These are phyloP conservation scores for Chascanopsetta lugubris DNA, from an alignment of 2,113 vertebrate species.

Conservation along the genomic window DNA sequence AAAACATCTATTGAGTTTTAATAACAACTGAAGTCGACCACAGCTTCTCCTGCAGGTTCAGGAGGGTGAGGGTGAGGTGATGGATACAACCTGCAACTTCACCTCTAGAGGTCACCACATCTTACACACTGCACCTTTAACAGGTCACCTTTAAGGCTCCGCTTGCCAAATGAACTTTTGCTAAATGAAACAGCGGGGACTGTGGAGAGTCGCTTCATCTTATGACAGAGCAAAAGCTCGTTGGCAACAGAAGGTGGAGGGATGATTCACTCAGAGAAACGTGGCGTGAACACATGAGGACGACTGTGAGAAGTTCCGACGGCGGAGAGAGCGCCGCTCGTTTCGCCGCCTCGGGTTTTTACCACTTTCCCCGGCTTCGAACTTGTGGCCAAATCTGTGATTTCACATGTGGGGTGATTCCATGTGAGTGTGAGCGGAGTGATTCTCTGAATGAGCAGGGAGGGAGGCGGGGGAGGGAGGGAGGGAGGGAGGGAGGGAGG, in stretches of 20 bases:
- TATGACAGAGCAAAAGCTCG: constrained; percentile 31
- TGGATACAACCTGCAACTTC: too few relatives aligned
- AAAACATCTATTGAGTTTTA: too few relatives aligned
- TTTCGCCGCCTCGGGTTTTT: background rate
- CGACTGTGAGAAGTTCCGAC: constrained; percentile 15
- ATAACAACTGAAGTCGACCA: too few relatives aligned
- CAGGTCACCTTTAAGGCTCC: too few relatives aligned
- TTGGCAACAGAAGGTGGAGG: constrained; percentile 23
- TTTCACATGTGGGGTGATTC: background rate
- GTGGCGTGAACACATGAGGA: constrained; percentile 31
- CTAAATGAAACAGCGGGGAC: constrained; percentile 51
- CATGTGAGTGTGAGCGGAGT: background rate
- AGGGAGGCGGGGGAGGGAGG: too few relatives aligned
- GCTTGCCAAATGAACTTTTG: constrained; percentile 41
- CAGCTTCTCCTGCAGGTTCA: too few relatives aligned
- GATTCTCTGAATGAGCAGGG: background rate
- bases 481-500: too few relatives aligned
- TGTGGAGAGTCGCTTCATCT: constrained; percentile 48
- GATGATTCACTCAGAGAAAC: constrained; percentile 43
- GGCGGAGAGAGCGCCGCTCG: background rate
- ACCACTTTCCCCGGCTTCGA: too few relatives aligned
- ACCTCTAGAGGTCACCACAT: too few relatives aligned
- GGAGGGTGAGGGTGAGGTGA: too few relatives aligned
- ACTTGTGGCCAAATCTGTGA: too few relatives aligned
- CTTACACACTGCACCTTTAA: too few relatives aligned